phyloP scores from a whole-genome alignment of 2,113 vertebrate species.

The Oriolus oriolus region DNA sequence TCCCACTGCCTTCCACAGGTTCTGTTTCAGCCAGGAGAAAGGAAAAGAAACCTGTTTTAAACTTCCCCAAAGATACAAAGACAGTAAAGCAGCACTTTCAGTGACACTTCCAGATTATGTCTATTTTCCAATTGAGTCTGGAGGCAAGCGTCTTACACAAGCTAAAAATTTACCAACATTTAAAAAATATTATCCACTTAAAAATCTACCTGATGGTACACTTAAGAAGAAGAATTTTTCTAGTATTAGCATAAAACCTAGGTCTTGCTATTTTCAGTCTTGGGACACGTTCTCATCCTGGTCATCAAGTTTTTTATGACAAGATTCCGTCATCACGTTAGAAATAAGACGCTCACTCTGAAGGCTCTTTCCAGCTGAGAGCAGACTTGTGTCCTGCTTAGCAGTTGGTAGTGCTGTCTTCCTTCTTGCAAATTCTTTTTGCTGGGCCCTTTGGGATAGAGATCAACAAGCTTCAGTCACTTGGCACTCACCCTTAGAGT shows the following conservation, averaged over 20 bases:
- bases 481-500: not conserved
- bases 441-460: not conserved
- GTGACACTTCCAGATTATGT: not conserved
- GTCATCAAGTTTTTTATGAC: not conserved
- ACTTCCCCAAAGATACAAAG: not conserved
- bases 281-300: too few relatives aligned
- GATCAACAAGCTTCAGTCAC: not conserved
- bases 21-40: not conserved
- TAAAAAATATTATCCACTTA: not conserved
- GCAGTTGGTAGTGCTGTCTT: not conserved
- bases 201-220: not conserved
- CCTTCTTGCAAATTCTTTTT: not conserved
- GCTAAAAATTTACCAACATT: not conserved
- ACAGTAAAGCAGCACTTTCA: not conserved
- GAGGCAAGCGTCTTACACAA: not conserved
- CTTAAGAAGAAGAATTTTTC: not conserved
- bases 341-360: not conserved
- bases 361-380: not conserved
- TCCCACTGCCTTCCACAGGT: not conserved
- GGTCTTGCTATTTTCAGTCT: not conserved
- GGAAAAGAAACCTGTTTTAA: not conserved
- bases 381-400: not conserved
- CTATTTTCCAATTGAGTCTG: not conserved
- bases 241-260: not conserved
- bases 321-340: not conserved